Evolutionary conservation across 2,113 vertebrate genomes (phyloP), one percentile per base, ranked within the genome.

Genomic region (Phrynosoma blainvillii): DNA sequence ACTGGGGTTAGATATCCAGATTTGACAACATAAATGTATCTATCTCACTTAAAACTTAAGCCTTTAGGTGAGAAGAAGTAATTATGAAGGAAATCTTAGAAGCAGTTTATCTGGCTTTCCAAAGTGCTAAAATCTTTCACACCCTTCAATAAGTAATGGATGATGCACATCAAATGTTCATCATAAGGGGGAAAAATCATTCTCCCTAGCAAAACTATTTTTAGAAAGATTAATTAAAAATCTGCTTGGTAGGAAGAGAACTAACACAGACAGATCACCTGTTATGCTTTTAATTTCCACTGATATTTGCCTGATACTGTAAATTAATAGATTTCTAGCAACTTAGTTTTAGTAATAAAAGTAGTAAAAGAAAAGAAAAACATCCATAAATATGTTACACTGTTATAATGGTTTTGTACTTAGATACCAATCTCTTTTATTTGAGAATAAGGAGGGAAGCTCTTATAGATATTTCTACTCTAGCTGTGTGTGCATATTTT

Each of bases 181-280:
- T 23, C 18, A 75, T 87, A 36, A 30, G 82, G 88, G 80, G 87
- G 77, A 77, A 12, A 16, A 84, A 0, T 56, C 13, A 66, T 23
- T 87, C 0, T 85, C 30, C 70, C 91, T 92, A 82, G 1, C 0
- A 4, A 5, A 76, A 54, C 52, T 66, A 79, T 77, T 92, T 90
- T 91, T 81, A 76, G 80, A 88, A 89, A 93, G 8, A 87, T 84
- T 93, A 88, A 82, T 80, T 90, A 88, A 93, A 92, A 76, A 0
- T 70, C 2, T 7, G 62, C 78, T 88, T 65, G 68, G 5, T 54
- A 32, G 42, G 13, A 88, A 89, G 65, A 5, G 89, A 89, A 36
- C 77, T 77, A 82, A 9, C 11, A 32, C 30, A 90, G 84, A 84
- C 89, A 79, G 80, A 84, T 56, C 71, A 70, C 6, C 65, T 84